Percentiles rank a stretch among this genome's conserved stretches.
Conservation (phyloP, 2,888 invertebrate genomes). For the Oscheius sp. region DNA sequence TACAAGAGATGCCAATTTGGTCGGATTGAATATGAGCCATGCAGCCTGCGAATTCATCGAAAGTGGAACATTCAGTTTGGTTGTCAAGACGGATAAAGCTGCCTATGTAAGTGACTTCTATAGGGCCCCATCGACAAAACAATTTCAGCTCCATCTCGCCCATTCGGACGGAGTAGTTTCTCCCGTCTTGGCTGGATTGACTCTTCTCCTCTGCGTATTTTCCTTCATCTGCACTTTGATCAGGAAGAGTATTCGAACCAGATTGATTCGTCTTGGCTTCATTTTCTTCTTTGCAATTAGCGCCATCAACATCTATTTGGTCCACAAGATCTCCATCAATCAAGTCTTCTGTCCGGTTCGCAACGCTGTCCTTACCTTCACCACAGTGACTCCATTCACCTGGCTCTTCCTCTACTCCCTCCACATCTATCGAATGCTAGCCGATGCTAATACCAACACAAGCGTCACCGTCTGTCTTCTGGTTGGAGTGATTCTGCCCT, state of each 20-base stretch:
- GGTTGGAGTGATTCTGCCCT: slow-evolving; percentile 60
- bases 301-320: slow-evolving; percentile 53
- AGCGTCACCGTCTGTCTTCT: slow-evolving; percentile 52
- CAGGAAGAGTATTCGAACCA: slow-evolving; percentile 36
- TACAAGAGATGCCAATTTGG: slow-evolving; percentile 42
- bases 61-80: slow-evolving; percentile 59
- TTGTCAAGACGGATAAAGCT: slow-evolving; percentile 45
- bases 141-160: slow-evolving; percentile 47
- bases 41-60: slow-evolving; percentile 58
- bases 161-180: slow-evolving; percentile 46
- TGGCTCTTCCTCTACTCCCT: slow-evolving; percentile 66
- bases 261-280: slow-evolving; percentile 54
- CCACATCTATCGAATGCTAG: slow-evolving; percentile 58
- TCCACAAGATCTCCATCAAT: slow-evolving; percentile 57
- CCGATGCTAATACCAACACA: slow-evolving; percentile 51
- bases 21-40: slow-evolving; percentile 65
- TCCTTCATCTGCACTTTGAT: slow-evolving; percentile 53
- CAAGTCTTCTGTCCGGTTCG: slow-evolving; percentile 61
- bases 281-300: slow-evolving; percentile 61
- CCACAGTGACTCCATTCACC: slow-evolving; percentile 57
- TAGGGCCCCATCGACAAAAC: background rate
- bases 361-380: slow-evolving; percentile 61
- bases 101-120: slow-evolving; percentile 24
- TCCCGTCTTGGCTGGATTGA: slow-evolving; percentile 52
- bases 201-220: slow-evolving; percentile 56